phyloP scores from a whole-genome alignment of 1,140 invertebrate species.

The Anadara kagoshimensis region DNA sequence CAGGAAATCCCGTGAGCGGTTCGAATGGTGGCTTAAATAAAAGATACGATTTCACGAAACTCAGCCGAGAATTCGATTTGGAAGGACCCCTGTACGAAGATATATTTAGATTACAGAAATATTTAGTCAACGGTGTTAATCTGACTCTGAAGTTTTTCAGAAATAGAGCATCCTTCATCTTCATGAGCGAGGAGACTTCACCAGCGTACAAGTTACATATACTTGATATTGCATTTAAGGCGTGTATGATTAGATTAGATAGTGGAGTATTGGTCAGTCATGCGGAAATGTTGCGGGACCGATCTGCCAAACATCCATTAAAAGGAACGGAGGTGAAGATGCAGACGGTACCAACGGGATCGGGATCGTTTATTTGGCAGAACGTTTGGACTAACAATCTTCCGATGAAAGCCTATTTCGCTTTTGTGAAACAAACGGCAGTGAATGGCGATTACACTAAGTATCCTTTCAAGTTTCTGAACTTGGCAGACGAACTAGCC shows the following conservation, averaged over 20 bases:
- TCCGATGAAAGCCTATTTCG: conserved; percentile 13
- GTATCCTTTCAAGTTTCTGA: conserved; percentile 31
- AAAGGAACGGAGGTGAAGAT: conserved; percentile 22
- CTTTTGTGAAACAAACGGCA: conserved; percentile 20
- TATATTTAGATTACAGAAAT: conserved; percentile 24
- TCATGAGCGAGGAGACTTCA: conserved; percentile 21
- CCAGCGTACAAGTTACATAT: conserved; percentile 27
- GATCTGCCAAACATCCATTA: conserved; percentile 6
- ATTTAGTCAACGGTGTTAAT: conserved; percentile 36
- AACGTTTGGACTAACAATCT: conserved; percentile 8
- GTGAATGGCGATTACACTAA: conserved; percentile 31
- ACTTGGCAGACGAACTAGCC: conserved; percentile 11
- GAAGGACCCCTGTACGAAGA: conserved; percentile 37
- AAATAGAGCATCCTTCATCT: conserved; percentile 18
- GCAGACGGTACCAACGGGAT: background rate
- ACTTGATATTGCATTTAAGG: conserved; percentile 19
- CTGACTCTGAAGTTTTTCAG: conserved; percentile 29
- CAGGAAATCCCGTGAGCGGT: background rate
- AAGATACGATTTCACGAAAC: conserved; percentile 17
- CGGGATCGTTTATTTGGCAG: conserved; percentile 7
- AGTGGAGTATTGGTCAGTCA: conserved; percentile 20
- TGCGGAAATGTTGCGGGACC: conserved; percentile 4
- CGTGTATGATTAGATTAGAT: conserved; percentile 29
- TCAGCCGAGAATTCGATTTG: conserved; percentile 23
- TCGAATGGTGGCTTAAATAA: background rate